phyloP scores from a whole-genome alignment of 2,888 invertebrate species.

The Noctua comes region DNA sequence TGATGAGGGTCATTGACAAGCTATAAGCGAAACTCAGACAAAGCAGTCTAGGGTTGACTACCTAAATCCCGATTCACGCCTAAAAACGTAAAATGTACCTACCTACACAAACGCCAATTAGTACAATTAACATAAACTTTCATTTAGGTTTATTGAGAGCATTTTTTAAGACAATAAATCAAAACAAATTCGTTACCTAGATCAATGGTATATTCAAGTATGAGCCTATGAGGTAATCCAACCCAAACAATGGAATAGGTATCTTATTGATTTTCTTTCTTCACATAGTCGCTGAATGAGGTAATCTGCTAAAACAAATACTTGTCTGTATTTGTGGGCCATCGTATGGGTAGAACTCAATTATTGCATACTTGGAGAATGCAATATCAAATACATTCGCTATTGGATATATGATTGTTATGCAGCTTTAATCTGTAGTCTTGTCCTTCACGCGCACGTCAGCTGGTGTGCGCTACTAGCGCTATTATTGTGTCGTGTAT shows the following conservation, averaged over 20 bases:
- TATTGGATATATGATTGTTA: conserved; percentile 16
- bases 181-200: background rate
- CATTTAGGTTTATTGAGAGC: background rate
- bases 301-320: conserved; percentile 17
- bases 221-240: conserved; percentile 22
- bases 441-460: conserved; percentile 68
- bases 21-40: conserved; percentile 11
- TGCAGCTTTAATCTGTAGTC: conserved; percentile 45
- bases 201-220: conserved; percentile 22
- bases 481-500: conserved; percentile 59
- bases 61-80: background rate
- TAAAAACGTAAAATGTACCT: background rate
- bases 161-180: background rate
- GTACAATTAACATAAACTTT: background rate
- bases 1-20: conserved; percentile 10
- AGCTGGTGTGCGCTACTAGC: conserved; percentile 68
- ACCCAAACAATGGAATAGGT: conserved; percentile 28
- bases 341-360: conserved; percentile 7
- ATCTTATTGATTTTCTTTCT: conserved; percentile 16
- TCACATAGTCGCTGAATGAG: background rate
- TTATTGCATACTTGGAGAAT: conserved; percentile 32
- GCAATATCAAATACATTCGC: conserved; percentile 37
- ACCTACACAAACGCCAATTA: background rate
- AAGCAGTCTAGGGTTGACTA: conserved; percentile 11
- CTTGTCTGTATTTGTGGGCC: conserved; percentile 9